Percentiles rank a stretch among this genome's conserved stretches.
Conservation (phyloP, 2,797 vertebrate genomes). For the Crocodylus rhombifer region DNA sequence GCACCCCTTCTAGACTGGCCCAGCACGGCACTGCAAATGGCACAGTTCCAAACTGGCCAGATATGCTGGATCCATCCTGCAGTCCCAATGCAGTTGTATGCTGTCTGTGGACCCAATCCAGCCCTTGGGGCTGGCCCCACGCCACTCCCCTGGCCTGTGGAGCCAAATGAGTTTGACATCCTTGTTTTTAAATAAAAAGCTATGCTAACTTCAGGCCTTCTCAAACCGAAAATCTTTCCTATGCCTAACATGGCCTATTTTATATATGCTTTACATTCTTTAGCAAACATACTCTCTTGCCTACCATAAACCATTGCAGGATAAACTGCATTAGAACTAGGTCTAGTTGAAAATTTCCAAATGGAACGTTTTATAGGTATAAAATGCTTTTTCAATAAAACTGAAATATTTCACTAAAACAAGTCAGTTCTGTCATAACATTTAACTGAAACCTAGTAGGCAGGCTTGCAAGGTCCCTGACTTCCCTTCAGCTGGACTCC, state of each 20-base stretch:
- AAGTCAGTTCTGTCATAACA: background rate
- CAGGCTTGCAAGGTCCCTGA: background rate
- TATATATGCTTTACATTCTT: background rate
- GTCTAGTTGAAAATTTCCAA: background rate
- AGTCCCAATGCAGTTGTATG: too few relatives aligned
- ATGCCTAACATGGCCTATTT: background rate
- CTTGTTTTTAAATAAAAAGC: background rate
- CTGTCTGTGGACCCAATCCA: too few relatives aligned
- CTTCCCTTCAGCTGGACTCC: background rate
- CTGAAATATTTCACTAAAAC: fast-evolving
- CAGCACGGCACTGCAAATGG: too few relatives aligned
- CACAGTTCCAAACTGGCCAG: too few relatives aligned
- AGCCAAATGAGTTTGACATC: too few relatives aligned
- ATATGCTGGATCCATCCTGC: too few relatives aligned
- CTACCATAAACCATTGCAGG: background rate
- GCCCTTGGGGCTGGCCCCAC: too few relatives aligned
- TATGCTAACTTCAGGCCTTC: background rate
- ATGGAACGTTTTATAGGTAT: background rate
- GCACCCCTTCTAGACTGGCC: too few relatives aligned
- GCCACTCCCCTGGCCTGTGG: too few relatives aligned
- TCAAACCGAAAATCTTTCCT: background rate
- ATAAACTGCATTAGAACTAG: background rate
- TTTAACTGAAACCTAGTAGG: background rate
- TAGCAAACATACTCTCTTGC: background rate
- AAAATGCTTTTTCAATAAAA: background rate